Conservation (phyloP, 2,888 invertebrate species). For the Cepaea hortensis region DNA sequence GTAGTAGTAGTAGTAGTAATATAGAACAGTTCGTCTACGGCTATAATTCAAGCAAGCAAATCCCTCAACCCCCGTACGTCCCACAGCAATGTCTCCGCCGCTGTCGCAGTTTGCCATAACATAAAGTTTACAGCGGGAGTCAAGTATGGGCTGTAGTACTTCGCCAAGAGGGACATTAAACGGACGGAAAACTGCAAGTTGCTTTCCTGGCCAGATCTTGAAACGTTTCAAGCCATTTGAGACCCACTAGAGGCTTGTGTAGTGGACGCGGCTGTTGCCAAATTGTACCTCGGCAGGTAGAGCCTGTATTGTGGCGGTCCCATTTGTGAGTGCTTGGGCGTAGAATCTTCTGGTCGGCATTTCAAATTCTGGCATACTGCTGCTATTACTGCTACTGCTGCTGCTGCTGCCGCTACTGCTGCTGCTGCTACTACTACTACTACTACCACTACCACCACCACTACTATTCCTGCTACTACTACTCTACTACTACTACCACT, state of each 20-base stretch:
- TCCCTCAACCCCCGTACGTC: background rate
- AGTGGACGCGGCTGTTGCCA: slow-evolving; percentile 14
- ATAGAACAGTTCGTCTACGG: background rate
- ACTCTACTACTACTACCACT: no score
- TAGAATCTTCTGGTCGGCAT: no score
- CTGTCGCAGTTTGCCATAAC: background rate
- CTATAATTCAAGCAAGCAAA: background rate
- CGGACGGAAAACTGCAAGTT: slow-evolving; percentile 20
- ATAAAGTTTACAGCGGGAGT: slow-evolving; percentile 9
- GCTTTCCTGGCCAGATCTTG: slow-evolving; percentile 6
- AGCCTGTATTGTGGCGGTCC: background rate
- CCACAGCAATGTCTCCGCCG: background rate
- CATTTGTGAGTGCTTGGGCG: no score
- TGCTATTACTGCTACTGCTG: no score
- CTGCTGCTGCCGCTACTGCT: no score
- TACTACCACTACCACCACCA: no score
- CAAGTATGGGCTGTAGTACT: background rate
- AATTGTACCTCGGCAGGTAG: slow-evolving; percentile 13
- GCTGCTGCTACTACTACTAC: no score
- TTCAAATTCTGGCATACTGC: no score
- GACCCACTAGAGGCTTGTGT: background rate
- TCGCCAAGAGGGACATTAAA: slow-evolving; percentile 20
- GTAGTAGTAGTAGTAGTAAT: background rate
- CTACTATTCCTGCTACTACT: no score
- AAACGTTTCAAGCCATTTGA: background rate